Percentiles rank a stretch among this genome's conserved stretches.
Evolutionary conservation across 2,888 invertebrate species (phyloP).

Genomic region (Cerastis leucographa): DNA sequence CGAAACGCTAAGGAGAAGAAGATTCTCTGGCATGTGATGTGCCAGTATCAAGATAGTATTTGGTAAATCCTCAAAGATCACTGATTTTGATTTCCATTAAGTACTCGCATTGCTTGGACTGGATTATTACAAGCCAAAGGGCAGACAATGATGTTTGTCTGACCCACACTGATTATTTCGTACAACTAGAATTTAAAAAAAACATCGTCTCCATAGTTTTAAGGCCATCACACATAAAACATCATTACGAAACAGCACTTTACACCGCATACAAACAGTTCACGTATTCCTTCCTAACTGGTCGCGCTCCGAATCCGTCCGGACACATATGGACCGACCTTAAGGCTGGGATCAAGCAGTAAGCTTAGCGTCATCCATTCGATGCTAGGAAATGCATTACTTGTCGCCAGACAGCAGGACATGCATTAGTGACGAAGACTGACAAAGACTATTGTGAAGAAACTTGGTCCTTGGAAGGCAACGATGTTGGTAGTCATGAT

Average conservation of each 20-base stretch:
- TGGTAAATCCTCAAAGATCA: neutral
- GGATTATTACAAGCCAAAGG: neutral
- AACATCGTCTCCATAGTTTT: neutral
- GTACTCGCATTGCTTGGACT: neutral
- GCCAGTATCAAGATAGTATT: neutral
- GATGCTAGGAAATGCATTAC: conserved; percentile 77
- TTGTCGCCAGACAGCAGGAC: conserved; percentile 62
- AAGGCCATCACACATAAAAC: neutral
- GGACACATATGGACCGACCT: conserved; percentile 41
- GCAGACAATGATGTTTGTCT: neutral
- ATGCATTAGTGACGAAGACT: conserved; percentile 52
- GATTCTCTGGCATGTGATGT: neutral
- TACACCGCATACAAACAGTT: conserved; percentile 15
- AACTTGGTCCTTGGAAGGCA: conserved; percentile 35
- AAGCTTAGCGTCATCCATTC: conserved; percentile 56
- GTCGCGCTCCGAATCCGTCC: conserved; percentile 22
- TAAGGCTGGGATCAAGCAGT: conserved; percentile 49
- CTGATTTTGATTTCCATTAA: neutral
- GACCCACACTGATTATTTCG: neutral
- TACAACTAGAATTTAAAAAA: neutral
- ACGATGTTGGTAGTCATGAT: neutral
- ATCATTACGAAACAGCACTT: neutral
- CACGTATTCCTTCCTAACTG: conserved; percentile 39
- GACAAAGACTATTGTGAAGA: conserved; percentile 38
- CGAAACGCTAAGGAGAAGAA: no score